Evolutionary conservation across 2,113 vertebrate species (phyloP).

Genomic region (Alligator mississippiensis): DNA sequence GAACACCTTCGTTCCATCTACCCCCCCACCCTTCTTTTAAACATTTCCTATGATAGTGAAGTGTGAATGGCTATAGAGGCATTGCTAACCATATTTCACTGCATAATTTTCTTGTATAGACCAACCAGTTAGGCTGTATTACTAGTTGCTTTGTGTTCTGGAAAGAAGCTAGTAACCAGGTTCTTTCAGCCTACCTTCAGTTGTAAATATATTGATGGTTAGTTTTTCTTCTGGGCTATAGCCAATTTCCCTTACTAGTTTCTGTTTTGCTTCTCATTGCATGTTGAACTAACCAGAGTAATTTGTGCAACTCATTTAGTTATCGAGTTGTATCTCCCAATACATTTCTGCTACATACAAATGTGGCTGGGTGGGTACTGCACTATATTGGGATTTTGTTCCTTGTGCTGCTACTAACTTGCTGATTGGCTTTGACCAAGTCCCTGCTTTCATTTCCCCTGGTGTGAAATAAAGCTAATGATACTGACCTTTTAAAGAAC

Average conservation of each 20-base stretch:
- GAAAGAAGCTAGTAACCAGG: not conserved
- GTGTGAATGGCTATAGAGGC: not conserved
- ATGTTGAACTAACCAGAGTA: not conserved
- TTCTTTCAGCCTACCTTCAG: not conserved
- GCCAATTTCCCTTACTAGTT: not conserved
- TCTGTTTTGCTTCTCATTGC: not conserved
- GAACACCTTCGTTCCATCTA: too few species aligned
- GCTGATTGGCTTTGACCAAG: not conserved
- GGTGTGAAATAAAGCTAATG: not conserved
- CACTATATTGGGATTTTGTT: not conserved
- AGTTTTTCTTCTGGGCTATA: not conserved
- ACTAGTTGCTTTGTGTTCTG: not conserved
- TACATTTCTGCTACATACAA: not conserved
- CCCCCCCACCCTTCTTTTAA: not conserved
- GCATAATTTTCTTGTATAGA: not conserved
- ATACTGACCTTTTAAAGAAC: not conserved
- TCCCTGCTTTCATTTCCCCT: not conserved
- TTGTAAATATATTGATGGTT: not conserved
- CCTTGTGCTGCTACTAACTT: not conserved
- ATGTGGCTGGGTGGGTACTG: not conserved
- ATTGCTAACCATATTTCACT: not conserved
- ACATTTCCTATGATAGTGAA: not conserved
- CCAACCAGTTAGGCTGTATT: not conserved
- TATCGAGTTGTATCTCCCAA: not conserved
- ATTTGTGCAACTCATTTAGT: not conserved